Evolutionary conservation across 2,888 invertebrate genomes (phyloP), one percentile per base, ranked within the genome.

Genomic region (Hyles lineata): DNA sequence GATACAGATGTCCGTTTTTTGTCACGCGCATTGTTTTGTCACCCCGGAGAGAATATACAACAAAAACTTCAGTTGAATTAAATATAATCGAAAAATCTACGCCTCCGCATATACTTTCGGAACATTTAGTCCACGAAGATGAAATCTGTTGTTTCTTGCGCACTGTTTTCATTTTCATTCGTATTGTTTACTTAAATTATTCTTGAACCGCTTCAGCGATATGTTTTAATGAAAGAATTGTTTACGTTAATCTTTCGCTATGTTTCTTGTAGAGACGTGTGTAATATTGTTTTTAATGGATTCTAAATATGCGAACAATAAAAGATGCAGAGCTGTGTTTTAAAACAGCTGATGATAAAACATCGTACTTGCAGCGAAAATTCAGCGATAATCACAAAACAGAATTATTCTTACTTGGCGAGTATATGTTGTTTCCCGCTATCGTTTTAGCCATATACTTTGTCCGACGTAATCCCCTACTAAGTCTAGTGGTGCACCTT

Each of bases 361-460:
- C 21, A 21, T 11, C 43, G 21, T 43, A 23, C 15, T 43, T 2
- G 25, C 15, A 50, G 11, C 60, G 17, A 3, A 25, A 60, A 17
- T 17, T 60, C 23, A 17, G 60, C n/a, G 2, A 21, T 59, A 29
- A 60, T 29, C 32, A 23, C 15, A 61, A 23, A 29, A 63, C 21
- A 50, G 23, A 67, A 50, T 17, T 17, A 32, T 32, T 76, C 89
- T 89, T 87, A 90, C 90, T 83, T 82, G 83, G 81, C 11, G 81
- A 82, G 79, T 86, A 87, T 77, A 79, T 75, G 74, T 79, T 72
- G 29, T 77, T 73, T 70, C 72, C 76, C 35, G 77, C 74, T 58
- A 77, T 77, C 70, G 79, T 71, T 74, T 78, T 83, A 60, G 83
- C 77, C 35, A 82, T 78, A 73, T 78, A 80, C 60, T 83, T 71